phyloP scores from a whole-genome alignment of 2,113 vertebrate genomes.

The Thunnus thynnus region DNA sequence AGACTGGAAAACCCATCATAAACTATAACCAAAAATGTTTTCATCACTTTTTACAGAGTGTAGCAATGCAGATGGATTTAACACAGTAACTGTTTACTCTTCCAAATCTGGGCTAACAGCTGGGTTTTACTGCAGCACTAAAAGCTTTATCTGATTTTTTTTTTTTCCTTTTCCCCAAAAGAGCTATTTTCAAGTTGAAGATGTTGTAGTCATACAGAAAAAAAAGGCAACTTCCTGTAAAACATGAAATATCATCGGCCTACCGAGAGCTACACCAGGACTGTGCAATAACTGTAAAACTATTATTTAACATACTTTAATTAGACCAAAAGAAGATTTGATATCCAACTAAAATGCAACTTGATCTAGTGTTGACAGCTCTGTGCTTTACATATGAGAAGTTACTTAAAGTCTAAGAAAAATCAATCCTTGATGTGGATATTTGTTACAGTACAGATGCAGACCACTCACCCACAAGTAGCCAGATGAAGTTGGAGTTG shows the following conservation, averaged over 20 bases:
- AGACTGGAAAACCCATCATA: neutral
- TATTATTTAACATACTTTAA: conserved; percentile 7
- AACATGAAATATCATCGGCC: neutral
- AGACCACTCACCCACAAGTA: conserved; percentile 92
- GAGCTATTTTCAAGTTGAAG: neutral
- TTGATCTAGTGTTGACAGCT: neutral
- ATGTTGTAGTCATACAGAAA: neutral
- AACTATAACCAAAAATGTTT: neutral
- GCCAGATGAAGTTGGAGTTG: conserved; percentile 97
- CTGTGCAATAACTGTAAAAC: neutral
- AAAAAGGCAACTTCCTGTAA: neutral
- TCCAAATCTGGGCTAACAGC: neutral
- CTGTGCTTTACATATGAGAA: neutral
- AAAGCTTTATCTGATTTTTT: neutral
- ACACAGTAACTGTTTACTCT: neutral
- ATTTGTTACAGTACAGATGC: neutral
- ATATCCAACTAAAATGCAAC: neutral
- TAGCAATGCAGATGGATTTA: neutral
- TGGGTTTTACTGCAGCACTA: neutral
- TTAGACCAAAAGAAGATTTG: neutral
- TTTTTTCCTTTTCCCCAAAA: neutral
- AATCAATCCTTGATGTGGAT: neutral
- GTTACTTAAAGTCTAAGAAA: neutral
- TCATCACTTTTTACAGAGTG: neutral
- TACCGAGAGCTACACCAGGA: neutral